Base-by-base conservation (phyloP, 2,888 invertebrate genomes). In the Podotricha telesiphe region DNA sequence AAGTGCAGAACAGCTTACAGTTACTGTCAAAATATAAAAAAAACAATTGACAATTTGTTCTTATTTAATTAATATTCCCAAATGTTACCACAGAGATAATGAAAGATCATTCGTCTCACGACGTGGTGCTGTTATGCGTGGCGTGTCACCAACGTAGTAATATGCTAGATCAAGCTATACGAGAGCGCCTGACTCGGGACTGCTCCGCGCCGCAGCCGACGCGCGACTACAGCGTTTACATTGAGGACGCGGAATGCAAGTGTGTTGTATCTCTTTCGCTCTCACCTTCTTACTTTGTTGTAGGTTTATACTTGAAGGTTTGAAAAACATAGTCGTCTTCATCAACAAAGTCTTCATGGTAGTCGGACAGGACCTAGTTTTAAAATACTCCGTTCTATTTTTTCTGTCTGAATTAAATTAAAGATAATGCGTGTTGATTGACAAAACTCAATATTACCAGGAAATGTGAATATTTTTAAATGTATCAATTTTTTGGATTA, bases 61-160 rank as follows among this genome's bases (percentile, higher is more conserved):
- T 42, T 13, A 13, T 13, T 42, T 42, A 42, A 13, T 42, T 13
- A 42, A 42, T 5, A 8, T 22, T 1, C n/a, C 5, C 28, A 6
- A 5, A 15, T 53, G 0, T 20, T 2, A 8, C 17, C 10, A 7
- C 89, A 94, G 94, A 94, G 61, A 91, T 96, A 50, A 95, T 97
- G 95, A 97, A 97, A 83, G 95, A 96, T 28, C 97, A 96, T 83
- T 94, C 95, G 7, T 97, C 96, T 0, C 97, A 97, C 84, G 97
- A 97, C 86, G 94, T 97, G 56, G 86, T 97, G 34, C 83, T 97
- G 70, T 84, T 97, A 59, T 97, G 97, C 84, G 90, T 93, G 48
- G 70, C 78, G 0, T 97, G 97, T 80, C 97, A 97, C 86, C 95
- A 95, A 78, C 82, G 86, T 28, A 96, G 96, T 84, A 96, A 96